Conservation (phyloP, 2,888 invertebrate genomes). For the Drosophila affinis region DNA sequence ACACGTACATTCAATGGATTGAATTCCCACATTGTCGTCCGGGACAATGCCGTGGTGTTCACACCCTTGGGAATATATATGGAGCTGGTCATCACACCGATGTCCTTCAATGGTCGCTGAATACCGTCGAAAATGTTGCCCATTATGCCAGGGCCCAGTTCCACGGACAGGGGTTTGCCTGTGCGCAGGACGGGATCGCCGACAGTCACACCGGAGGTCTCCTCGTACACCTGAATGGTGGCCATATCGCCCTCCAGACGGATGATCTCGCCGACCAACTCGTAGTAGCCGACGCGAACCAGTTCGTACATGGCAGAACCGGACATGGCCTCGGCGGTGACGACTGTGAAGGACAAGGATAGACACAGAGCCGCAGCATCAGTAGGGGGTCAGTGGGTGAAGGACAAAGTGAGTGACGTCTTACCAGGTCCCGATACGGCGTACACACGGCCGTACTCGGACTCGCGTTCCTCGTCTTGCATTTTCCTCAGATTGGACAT, state of each 20-base stretch:
- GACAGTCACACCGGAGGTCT: constrained; percentile 98
- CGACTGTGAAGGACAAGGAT: constrained; percentile 88
- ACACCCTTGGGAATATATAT: constrained; percentile 99
- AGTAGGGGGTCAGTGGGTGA: constrained; percentile 9
- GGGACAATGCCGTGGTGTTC: constrained; percentile 94
- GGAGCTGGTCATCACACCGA: constrained; percentile 94
- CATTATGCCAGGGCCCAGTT: constrained; percentile 99
- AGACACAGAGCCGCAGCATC: too few relatives aligned
- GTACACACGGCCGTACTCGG: constrained; percentile 95
- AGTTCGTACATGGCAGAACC: constrained; percentile 99
- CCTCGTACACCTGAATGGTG: constrained; percentile 98
- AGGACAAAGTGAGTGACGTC: background rate
- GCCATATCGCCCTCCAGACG: constrained; percentile 99
- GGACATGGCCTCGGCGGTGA: constrained; percentile 99
- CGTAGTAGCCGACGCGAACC: constrained; percentile 98
- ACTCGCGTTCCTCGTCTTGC: constrained; percentile 91
- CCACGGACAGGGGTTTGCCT: constrained; percentile 99
- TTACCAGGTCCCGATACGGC: constrained; percentile 99
- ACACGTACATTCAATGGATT: constrained; percentile 90
- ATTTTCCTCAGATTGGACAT: constrained; percentile 78
- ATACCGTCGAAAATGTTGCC: constrained; percentile 99
- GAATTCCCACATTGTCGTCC: constrained; percentile 95
- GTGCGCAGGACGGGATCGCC: constrained; percentile 99
- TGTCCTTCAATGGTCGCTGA: constrained; percentile 98
- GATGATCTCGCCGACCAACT: constrained; percentile 99